A percentile compares a stretch with the other conserved stretches of the same genome.
Evolutionary conservation across 1,140 invertebrate species (phyloP).

Genomic region (Euura saliciscinereae): DNA sequence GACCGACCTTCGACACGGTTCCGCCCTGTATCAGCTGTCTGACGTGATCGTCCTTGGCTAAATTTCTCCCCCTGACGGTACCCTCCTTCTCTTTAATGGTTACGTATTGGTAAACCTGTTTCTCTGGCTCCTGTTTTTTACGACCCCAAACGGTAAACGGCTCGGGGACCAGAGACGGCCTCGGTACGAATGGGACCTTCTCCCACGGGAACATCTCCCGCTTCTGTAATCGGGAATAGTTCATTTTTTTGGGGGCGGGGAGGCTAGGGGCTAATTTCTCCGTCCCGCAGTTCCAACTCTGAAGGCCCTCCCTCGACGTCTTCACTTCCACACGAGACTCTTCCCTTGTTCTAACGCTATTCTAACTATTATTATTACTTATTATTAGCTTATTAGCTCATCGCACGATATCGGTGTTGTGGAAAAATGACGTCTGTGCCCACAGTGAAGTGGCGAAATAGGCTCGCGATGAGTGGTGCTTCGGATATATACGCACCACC

Average conservation of each 20-base stretch:
- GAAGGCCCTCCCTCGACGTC: constrained; percentile 28
- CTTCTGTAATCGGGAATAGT: constrained; percentile 68
- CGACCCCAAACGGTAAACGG: constrained; percentile 81
- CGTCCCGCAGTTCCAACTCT: constrained; percentile 13
- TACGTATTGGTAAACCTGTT: constrained; percentile 55
- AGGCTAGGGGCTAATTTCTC: not conserved
- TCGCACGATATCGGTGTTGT: too few species aligned
- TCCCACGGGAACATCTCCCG: constrained; percentile 78
- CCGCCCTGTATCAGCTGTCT: constrained; percentile 53
- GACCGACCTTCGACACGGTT: constrained; percentile 47
- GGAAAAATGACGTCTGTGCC: not conserved
- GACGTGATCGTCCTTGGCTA: constrained; percentile 49
- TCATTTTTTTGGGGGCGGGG: constrained; percentile 20
- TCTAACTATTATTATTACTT: too few species aligned
- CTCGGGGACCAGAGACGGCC: constrained; percentile 80
- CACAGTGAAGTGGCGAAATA: too few species aligned
- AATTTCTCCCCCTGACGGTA: constrained; percentile 47
- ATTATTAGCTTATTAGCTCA: too few species aligned
- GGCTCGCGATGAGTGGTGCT: too few species aligned
- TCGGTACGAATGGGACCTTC: constrained; percentile 81
- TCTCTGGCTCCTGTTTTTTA: constrained; percentile 54
- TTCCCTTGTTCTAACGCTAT: not conserved
- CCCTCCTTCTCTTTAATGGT: constrained; percentile 52
- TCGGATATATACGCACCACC: too few species aligned
- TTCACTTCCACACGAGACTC: constrained; percentile 47